Conservation (phyloP, 2,113 vertebrate species). For the Narcine bancroftii region DNA sequence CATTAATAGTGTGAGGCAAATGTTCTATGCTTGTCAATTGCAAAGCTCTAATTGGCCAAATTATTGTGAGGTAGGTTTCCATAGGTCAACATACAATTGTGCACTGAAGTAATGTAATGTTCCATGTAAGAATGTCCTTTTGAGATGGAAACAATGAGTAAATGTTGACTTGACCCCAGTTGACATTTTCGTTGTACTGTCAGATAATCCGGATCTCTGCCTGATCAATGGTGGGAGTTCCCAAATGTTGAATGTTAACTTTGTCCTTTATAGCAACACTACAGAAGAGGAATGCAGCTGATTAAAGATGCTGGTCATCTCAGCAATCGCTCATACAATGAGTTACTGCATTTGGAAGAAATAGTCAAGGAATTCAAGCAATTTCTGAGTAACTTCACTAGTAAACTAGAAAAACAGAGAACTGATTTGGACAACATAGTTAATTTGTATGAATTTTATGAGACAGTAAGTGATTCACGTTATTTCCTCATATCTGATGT, state of each 20-base stretch:
- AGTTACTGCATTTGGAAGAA: slow-evolving; percentile 34
- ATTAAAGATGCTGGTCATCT: slow-evolving; percentile 51
- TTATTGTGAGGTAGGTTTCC: too few species aligned
- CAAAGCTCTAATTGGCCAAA: not conserved
- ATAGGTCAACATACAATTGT: too few species aligned
- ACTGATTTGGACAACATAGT: slow-evolving; percentile 54
- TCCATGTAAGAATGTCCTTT: not conserved
- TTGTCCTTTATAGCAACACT: slow-evolving; percentile 51
- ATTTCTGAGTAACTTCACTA: slow-evolving; percentile 50
- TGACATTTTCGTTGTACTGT: not conserved
- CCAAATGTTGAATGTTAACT: not conserved
- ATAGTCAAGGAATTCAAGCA: slow-evolving; percentile 49
- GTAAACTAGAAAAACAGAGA: slow-evolving; percentile 51
- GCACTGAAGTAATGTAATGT: too few species aligned
- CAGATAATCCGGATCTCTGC: too few species aligned
- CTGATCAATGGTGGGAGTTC: not conserved
- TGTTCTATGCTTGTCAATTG: not conserved
- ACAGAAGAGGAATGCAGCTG: slow-evolving; percentile 52
- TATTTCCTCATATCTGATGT: not conserved
- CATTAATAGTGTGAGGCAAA: not conserved
- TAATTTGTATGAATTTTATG: slow-evolving; percentile 61
- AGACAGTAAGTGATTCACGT: slow-evolving; percentile 50
- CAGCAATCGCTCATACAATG: slow-evolving; percentile 43
- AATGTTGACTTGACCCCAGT: not conserved
- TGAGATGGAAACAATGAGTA: not conserved